Evolutionary conservation across 2,113 vertebrate species (phyloP), one percentile per base, ranked within the genome.

Genomic region (Zeus faber): DNA sequence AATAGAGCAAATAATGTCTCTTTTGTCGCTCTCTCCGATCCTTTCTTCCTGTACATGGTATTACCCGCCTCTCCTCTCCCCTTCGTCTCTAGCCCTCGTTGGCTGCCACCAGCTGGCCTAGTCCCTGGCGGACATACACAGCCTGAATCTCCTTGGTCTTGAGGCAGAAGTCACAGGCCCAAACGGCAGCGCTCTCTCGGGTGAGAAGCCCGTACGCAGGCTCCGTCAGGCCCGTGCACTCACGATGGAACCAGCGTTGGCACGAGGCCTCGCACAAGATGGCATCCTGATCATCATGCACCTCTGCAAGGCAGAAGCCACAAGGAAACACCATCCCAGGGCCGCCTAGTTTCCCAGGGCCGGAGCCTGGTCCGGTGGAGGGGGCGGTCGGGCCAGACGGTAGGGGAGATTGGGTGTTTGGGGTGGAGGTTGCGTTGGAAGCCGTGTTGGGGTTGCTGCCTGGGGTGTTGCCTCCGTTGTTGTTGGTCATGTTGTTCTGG

Each of bases 81-180:
- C 25, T 45, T 58, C 5, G 8, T 39, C 11, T 63, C 93, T 91
- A 98, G 54, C 95, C 95, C 0, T 98, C 96, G 0, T 94, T 98
- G 62, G 95, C 95, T 0, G 93, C 95, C 77, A 98, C 96, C 63
- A 98, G 79, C 79, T 99, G 96, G 41, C 96, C 95, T 88, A 99
- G 78, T 66, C 91, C 93, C 83, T 98, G 95, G 0, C 95, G 93
- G 64, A 98, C 89, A 58, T 96, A 98, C 50, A 99, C 95, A 0
- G 96, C 94, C 77, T 99, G 95, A 72, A 99, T 98, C 88, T 99
- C 96, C 91, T 99, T 99, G n/a, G 91, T 96, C 82, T 98, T 99
- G 70, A 99, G 94, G 83, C 96, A 99, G 82, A 94, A 96, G 57
- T 99, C 96, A 0, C 96, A 99, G 79, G 96, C 96, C 96, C 96